Base-by-base conservation (phyloP, 2,888 invertebrate species). In the Drosophila cyrtoloma region DNA sequence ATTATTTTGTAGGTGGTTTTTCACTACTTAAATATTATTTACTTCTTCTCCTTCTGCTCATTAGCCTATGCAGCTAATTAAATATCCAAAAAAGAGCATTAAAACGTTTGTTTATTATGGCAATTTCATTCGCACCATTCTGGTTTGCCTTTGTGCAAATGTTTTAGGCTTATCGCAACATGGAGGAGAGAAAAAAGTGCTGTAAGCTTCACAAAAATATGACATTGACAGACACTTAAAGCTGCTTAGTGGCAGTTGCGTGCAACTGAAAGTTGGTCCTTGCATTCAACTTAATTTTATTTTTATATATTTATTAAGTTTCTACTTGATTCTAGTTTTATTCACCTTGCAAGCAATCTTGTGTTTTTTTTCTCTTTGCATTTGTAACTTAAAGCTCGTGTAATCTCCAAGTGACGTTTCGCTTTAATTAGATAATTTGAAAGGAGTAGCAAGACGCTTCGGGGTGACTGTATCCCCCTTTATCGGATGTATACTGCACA, bases 151-250 rank as follows among this genome's bases (percentile, higher is more conserved):
- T 80, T 73, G 56, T 63, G 70, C 77, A 81, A 82, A 79, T 81
- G 67, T 75, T 84, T 75, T 77, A 75, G 63, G 71, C 79, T 86
- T 86, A 81, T 79, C 77, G 68, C 33, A 52, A 79, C 67, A 70
- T 75, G 51, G 59, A 66, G 66, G 55, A 73, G 68, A 71, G 26
- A 64, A 66, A 75, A 72, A 84, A 82, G 58, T 75, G 70, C 63
- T 86, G 88, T 84, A 87, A 87, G 84, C 86, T 80, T 66, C 70
- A 61, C 64, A 71, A 79, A 85, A 84, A 83, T 82, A 75, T 86
- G 88, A 84, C 88, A 86, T 83, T 87, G 88, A 87, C 86, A 83
- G 88, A 86, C 88, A 87, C 71, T 85, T 88, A 86, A 88, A 87
- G 88, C 88, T 83, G 86, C 86, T 88, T 83, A 83, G 84, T 82